phyloP scores from a whole-genome alignment of 2,888 invertebrate genomes.

The Unio delphinus region DNA sequence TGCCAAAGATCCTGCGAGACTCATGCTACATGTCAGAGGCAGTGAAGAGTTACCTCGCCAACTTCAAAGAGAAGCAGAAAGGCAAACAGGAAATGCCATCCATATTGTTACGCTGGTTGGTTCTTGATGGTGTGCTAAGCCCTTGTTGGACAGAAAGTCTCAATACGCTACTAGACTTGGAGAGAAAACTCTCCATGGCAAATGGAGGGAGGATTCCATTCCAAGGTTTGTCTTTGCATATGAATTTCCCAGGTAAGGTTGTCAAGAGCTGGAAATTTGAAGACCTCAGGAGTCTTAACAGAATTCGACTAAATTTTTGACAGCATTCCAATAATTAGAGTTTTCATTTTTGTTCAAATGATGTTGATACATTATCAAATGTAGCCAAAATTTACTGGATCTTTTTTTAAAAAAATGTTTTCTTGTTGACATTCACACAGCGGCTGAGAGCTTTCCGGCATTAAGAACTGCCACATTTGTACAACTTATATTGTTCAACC shows the following conservation, averaged over 20 bases:
- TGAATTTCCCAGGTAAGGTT: not conserved
- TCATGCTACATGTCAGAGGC: slow-evolving; percentile 58
- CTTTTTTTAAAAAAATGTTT: too few species aligned
- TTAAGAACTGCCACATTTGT: too few species aligned
- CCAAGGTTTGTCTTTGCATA: slow-evolving; percentile 33
- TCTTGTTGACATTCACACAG: too few species aligned
- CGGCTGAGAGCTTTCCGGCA: too few species aligned
- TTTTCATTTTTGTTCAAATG: too few species aligned
- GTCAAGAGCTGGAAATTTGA: not conserved
- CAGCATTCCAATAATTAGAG: too few species aligned
- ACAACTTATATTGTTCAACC: too few species aligned
- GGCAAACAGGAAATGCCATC: slow-evolving; percentile 54
- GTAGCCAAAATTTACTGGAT: too few species aligned
- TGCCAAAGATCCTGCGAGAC: slow-evolving; percentile 58
- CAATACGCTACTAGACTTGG: slow-evolving; percentile 60
- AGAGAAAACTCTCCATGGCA: slow-evolving; percentile 54
- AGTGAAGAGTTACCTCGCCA: slow-evolving; percentile 48
- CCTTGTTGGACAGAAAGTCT: slow-evolving; percentile 65
- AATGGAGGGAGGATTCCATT: slow-evolving; percentile 58
- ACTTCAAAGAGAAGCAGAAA: slow-evolving; percentile 49
- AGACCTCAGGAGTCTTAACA: not conserved
- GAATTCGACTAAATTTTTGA: too few species aligned
- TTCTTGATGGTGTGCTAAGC: slow-evolving; percentile 65
- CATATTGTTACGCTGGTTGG: slow-evolving; percentile 61
- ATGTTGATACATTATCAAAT: too few species aligned